Percentiles rank a stretch among this genome's conserved stretches.
Evolutionary conservation across 2,113 vertebrate genomes (phyloP).

Genomic region (Brachypteracias leptosomus): DNA sequence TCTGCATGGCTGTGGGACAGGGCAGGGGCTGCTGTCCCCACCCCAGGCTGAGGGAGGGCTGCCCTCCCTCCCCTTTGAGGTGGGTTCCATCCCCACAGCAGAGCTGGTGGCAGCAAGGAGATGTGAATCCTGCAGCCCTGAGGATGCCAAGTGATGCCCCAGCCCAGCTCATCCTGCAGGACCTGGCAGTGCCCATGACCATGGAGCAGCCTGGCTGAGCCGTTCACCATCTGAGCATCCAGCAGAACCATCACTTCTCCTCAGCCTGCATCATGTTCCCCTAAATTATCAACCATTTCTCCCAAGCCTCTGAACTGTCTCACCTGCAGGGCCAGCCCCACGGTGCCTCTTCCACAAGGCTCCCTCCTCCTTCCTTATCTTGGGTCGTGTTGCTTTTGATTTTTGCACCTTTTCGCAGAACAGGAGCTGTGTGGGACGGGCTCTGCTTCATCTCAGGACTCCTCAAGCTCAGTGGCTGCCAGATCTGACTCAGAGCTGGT

Average conservation of each 20-base stretch:
- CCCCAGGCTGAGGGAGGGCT: neutral
- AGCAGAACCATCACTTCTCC: neutral
- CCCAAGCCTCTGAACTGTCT: neutral
- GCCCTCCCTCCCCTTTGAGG: neutral
- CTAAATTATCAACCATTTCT: neutral
- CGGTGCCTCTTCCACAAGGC: accelerated
- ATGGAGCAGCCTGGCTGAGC: neutral
- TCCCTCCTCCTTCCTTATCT: neutral
- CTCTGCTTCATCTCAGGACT: neutral
- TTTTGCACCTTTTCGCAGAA: neutral
- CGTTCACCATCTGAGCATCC: accelerated
- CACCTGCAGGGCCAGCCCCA: accelerated
- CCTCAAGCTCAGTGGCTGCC: neutral
- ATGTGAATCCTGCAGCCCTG: neutral
- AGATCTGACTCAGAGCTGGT: neutral
- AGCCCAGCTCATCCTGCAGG: neutral
- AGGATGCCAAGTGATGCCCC: neutral
- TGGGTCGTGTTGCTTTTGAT: neutral
- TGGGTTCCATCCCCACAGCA: neutral
- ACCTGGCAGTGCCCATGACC: neutral
- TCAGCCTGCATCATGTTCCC: slow-evolving; percentile 51
- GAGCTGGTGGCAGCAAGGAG: neutral
- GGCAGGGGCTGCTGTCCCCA: neutral
- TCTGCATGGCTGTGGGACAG: neutral
- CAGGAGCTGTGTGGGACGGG: neutral